phyloP scores from a whole-genome alignment of 2,888 invertebrate species.

The Luperina nickerlii region DNA sequence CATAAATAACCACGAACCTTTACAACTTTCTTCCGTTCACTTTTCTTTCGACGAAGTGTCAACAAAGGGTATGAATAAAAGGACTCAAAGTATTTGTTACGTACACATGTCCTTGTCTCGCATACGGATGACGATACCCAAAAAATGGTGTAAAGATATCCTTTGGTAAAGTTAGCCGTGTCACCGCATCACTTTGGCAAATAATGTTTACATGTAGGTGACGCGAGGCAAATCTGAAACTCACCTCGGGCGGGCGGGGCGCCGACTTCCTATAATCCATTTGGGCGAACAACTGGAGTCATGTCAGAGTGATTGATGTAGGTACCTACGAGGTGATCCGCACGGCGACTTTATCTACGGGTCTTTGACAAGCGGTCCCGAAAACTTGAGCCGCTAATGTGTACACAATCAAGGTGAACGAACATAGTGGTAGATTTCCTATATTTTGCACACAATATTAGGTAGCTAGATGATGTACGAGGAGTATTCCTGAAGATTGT shows the following conservation, averaged over 20 bases:
- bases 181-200: slow-evolving; percentile 86
- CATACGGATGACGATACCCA: slow-evolving; percentile 55
- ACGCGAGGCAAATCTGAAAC: slow-evolving; percentile 85
- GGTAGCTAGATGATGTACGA: not conserved
- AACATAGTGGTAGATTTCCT: slow-evolving; percentile 35
- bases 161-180: slow-evolving; percentile 79
- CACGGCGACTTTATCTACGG: slow-evolving; percentile 85
- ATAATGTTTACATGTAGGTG: slow-evolving; percentile 86
- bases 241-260: slow-evolving; percentile 81
- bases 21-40: slow-evolving; percentile 61
- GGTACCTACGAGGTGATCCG: slow-evolving; percentile 80
- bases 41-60: slow-evolving; percentile 55
- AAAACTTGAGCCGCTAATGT: slow-evolving; percentile 78
- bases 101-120: slow-evolving; percentile 45
- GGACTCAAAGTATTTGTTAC: slow-evolving; percentile 44
- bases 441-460: slow-evolving; percentile 4
- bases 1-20: slow-evolving; percentile 72
- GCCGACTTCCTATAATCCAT: slow-evolving; percentile 89
- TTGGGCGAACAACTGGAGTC: slow-evolving; percentile 88
- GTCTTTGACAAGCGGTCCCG: slow-evolving; percentile 78
- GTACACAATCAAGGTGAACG: slow-evolving; percentile 71
- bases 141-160: slow-evolving; percentile 77
- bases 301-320: slow-evolving; percentile 89
- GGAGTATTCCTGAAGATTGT: slow-evolving; percentile 5
- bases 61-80: slow-evolving; percentile 56